Conservation (phyloP, 2,888 invertebrate genomes). For the Acleris emargana region DNA sequence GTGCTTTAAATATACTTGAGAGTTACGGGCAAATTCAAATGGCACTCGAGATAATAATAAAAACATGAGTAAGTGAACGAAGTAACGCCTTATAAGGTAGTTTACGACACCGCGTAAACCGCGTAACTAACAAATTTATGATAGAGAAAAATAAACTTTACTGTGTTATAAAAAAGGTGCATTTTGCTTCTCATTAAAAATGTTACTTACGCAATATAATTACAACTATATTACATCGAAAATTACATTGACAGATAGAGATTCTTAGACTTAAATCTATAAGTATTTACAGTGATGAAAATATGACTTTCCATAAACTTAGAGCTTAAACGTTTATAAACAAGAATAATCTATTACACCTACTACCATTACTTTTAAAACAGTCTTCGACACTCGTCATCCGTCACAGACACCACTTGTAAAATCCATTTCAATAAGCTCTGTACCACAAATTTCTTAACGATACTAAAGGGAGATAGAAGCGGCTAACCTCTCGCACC, state of each 20-base stretch:
- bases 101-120: too few species aligned
- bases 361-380: constrained; percentile 30
- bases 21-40: constrained; percentile 15
- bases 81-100: neutral
- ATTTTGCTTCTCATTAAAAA: too few species aligned
- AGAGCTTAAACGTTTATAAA: constrained; percentile 29
- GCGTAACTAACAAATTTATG: too few species aligned
- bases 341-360: constrained; percentile 32
- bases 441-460: constrained; percentile 31
- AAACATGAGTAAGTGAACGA: constrained; percentile 23
- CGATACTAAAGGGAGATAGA: neutral
- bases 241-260: constrained; percentile 29
- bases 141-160: too few species aligned
- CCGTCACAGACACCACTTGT: constrained; percentile 29
- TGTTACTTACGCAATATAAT: too few species aligned
- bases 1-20: neutral
- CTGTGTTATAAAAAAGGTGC: too few species aligned
- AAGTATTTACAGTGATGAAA: constrained; percentile 28
- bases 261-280: constrained; percentile 31
- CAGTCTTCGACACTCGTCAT: constrained; percentile 32
- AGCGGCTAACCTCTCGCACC: too few species aligned
- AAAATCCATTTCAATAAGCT: constrained; percentile 36
- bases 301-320: constrained; percentile 33
- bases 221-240: constrained; percentile 7
- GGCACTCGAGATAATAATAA: constrained; percentile 33